Evolutionary conservation across 1,140 invertebrate species (phyloP), one percentile per base, ranked within the genome.

Genomic region (Bilobella aurantiaca): DNA sequence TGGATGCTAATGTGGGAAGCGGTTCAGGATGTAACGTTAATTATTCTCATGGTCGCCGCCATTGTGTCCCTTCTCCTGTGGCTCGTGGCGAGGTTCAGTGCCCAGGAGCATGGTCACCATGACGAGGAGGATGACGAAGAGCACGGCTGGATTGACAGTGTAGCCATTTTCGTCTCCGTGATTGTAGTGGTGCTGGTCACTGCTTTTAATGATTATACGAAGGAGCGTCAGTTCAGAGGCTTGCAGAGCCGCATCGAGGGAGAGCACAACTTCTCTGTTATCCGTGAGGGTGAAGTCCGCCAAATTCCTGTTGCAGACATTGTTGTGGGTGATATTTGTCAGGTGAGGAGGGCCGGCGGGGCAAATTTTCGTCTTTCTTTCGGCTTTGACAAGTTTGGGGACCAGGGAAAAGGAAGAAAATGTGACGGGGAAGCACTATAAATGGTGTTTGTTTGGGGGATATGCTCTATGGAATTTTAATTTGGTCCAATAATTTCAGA

Each of bases 141-240:
- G 76, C 91, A 96, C 76, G 91, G 92, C 66, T 98, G 95, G 95
- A 98, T 98, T 75, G 96, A 98, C 83, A 94, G 94, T 76, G 83
- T 93, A 74, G 95, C 96, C 75, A 98, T 98, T 79, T 85, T 98
- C 79, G 89, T 96, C 78, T 97, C 94, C 72, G 95, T 98, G 77
- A 88, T 96, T 79, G 93, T 98, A 77, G 95, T 98, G 76, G 95
- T 98, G 67, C 83, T 98, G 80, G 95, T 98, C 70, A 98, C 95
- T 77, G 95, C 95, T 74, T 96, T 97, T 81, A 98, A 98, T 85
- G 95, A 98, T 85, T 98, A 96, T 80, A 94, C 92, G 69, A 98
- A 98, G 84, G 95, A 98, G 81, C 85, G 91, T 79, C 95, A 98
- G 83, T 98, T 98, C 81, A 85, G 84, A 62, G 94, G 96, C 74